Percentiles rank a stretch among this genome's conserved stretches.
Evolutionary conservation across 2,888 invertebrate genomes (phyloP).

Genomic region (Sceliomorpha sp.): DNA sequence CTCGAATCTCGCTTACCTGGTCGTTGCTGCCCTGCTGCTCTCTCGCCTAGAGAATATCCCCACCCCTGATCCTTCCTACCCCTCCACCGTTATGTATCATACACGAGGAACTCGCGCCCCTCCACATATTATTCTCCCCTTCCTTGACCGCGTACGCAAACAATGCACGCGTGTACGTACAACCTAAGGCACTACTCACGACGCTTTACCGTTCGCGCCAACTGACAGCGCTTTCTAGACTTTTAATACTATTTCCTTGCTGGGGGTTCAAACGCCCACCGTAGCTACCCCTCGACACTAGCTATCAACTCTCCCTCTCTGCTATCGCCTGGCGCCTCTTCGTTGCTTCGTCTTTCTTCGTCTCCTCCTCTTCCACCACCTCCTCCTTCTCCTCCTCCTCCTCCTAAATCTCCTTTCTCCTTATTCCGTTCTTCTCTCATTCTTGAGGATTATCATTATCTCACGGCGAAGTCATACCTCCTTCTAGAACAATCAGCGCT

Average conservation of each 20-base stretch:
- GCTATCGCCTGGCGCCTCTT: background rate
- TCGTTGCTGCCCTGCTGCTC: conserved; percentile 65
- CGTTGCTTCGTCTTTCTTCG: conserved; percentile 1
- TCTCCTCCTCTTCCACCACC: conserved; percentile 19
- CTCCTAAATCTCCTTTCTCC: too few species aligned
- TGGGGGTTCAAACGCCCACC: conserved; percentile 1
- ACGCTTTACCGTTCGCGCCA: conserved; percentile 41
- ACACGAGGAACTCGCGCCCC: conserved; percentile 64
- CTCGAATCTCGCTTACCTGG: conserved; percentile 75
- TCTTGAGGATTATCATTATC: too few species aligned
- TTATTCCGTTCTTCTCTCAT: too few species aligned
- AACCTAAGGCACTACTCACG: conserved; percentile 53
- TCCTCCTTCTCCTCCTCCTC: conserved; percentile 21
- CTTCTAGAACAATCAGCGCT: too few species aligned
- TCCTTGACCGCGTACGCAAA: conserved; percentile 52
- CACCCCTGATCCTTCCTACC: conserved; percentile 66
- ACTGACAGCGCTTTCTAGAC: conserved; percentile 38
- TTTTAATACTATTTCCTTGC: conserved; percentile 21
- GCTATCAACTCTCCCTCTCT: conserved; percentile 10
- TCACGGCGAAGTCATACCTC: too few species aligned
- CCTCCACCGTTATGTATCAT: conserved; percentile 67
- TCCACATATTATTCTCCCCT: conserved; percentile 46
- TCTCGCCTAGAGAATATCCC: conserved; percentile 73
- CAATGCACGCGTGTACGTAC: conserved; percentile 65
- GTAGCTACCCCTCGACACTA: conserved; percentile 14